Conservation (phyloP, 2,888 invertebrate species). For the Ephialtes manifestator region DNA sequence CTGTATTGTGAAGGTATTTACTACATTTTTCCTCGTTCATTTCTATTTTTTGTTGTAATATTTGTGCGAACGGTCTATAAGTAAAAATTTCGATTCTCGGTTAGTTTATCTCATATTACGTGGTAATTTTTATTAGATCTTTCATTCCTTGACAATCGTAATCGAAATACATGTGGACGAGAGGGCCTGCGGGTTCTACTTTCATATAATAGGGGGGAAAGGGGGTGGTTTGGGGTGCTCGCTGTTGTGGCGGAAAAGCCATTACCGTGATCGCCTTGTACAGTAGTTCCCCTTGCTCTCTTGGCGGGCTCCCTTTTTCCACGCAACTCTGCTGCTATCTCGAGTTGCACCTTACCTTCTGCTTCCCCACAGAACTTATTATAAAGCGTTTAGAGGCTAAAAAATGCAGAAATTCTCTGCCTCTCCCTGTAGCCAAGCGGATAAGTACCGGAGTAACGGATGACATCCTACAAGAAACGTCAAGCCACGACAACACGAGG, state of each 20-base stretch:
- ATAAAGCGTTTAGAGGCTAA: slow-evolving; percentile 45
- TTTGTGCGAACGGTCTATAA: too few relatives aligned
- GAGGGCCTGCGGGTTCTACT: neutral
- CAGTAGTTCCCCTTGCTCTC: neutral
- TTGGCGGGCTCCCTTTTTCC: slow-evolving; percentile 15
- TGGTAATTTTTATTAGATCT: too few relatives aligned
- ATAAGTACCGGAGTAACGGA: slow-evolving; percentile 17
- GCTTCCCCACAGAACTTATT: slow-evolving; percentile 38
- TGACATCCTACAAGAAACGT: slow-evolving; percentile 50
- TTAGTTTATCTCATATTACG: too few relatives aligned
- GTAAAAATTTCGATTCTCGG: too few relatives aligned
- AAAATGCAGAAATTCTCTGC: slow-evolving; percentile 16
- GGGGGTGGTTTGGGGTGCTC: neutral
- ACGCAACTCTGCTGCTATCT: slow-evolving; percentile 14
- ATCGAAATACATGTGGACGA: slow-evolving; percentile 3
- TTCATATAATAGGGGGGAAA: slow-evolving; percentile 14
- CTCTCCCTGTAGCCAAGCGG: neutral
- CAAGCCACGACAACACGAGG: slow-evolving; percentile 28
- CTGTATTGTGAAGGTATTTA: too few relatives aligned
- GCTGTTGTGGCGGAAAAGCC: slow-evolving; percentile 25
- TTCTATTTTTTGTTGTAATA: too few relatives aligned
- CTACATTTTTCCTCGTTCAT: too few relatives aligned
- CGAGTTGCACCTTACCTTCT: slow-evolving; percentile 14
- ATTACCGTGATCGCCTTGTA: slow-evolving; percentile 49
- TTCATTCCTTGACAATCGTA: neutral